Evolutionary conservation across 2,797 vertebrate genomes (phyloP), one percentile per base, ranked within the genome.

Genomic region (Semotilus atromaculatus): DNA sequence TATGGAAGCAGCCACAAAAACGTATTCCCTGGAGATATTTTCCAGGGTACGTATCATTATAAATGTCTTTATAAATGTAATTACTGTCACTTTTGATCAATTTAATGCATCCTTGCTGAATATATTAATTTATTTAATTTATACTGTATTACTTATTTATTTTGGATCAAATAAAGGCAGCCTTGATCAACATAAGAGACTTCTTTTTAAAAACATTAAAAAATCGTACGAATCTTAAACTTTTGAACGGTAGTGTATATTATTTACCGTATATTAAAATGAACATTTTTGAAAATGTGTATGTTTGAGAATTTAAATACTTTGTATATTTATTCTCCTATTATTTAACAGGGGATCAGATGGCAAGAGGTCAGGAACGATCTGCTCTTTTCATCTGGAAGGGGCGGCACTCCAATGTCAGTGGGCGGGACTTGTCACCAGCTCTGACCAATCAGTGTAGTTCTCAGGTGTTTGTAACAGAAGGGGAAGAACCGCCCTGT

Each of bases 401-500:
- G 55, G 95, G 96, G 2, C 83, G 91, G 0, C 90, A 90, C 81
- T 95, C 95, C 36, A 81, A 48, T 1, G 90, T 88, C 78, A 93
- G 89, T n/a, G 93, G 92, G 62, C 91, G 85, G 60, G 93, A 94
- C 87, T 89, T 93, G 0, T 94, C 94, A 1, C 89, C 93, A 10
- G 92, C 94, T 9, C 93, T 94, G 66, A 92, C 93, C 81, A 92
- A 77, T 67, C 51, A 64, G 40, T 86, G 78, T 92, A 3, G 94
- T 91, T 66, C 92, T 90, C 84, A 94, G 94, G 91, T 96, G 88
- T 90, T 93, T 43, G 89, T 95, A 8, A 86, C 83, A 86, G 94
- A 96, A 91, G 96, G 95, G 45, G 86, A 92, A 60, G 96, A 96
- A 62, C 94, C 94, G 0, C 92, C 95, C 1, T 95, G 94, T 85